Percentiles rank a stretch among this genome's conserved stretches.
Conservation (phyloP, 2,797 vertebrate species). For the Tympanoctomys barrerae region DNA sequence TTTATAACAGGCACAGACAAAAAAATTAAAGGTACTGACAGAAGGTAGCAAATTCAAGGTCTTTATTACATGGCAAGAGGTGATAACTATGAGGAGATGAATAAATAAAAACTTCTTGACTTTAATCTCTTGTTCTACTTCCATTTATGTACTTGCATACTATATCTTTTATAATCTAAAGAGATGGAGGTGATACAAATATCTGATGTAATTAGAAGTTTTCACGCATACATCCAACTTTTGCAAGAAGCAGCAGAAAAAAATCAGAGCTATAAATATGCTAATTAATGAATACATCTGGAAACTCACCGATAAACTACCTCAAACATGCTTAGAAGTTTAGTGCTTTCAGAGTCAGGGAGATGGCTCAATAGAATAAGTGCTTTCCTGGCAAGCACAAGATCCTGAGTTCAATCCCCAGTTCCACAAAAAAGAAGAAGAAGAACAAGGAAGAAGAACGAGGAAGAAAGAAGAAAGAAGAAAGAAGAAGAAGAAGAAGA, state of each 20-base stretch:
- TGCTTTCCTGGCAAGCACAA: too few species aligned
- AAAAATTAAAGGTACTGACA: background rate
- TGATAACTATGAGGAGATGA: background rate
- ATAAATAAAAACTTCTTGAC: background rate
- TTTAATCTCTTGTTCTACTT: slow-evolving; percentile 13
- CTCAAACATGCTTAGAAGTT: background rate
- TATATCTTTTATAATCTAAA: background rate
- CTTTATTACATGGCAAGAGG: background rate
- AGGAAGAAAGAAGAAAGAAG: too few species aligned
- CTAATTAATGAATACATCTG: background rate
- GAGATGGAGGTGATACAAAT: background rate
- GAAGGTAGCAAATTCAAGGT: background rate
- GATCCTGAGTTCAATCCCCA: too few species aligned
- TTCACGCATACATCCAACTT: slow-evolving; percentile 13
- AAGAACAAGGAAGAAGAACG: background rate
- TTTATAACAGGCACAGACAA: background rate
- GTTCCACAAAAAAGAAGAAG: too few species aligned
- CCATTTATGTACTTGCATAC: background rate
- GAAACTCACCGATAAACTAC: background rate
- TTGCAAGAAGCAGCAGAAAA: slow-evolving; percentile 26
- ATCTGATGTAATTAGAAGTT: background rate
- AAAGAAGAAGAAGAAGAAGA: too few species aligned
- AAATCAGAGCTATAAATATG: slow-evolving; percentile 3
- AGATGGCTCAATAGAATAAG: too few species aligned
- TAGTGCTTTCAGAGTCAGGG: background rate